These are phyloP conservation scores for Eupithecia inturbata DNA, from an alignment of 2,888 invertebrate genomes.

Conservation along the genomic window DNA sequence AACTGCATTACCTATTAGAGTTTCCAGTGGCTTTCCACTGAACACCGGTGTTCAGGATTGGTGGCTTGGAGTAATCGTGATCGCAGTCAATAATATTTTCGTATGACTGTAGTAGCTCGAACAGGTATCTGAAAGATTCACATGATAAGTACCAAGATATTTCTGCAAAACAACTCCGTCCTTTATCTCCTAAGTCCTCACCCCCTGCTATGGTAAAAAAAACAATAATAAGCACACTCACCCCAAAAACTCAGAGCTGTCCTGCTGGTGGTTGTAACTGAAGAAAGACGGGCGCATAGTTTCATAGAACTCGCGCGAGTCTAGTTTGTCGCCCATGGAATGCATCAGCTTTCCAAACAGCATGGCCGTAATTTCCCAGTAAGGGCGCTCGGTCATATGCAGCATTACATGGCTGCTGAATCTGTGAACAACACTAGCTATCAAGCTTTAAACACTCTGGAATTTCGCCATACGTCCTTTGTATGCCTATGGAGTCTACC, in stretches of 20 bases:
- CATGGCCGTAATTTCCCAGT: slow-evolving; percentile 87
- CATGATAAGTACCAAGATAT: no score
- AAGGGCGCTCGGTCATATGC: slow-evolving; percentile 78
- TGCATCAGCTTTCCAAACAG: slow-evolving; percentile 90
- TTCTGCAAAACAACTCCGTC: no score
- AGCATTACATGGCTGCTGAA: slow-evolving; percentile 88
- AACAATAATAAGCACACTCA: slow-evolving; percentile 60
- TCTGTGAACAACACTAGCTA: slow-evolving; percentile 57
- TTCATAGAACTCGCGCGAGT: slow-evolving; percentile 88
- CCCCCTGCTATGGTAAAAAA: no score
- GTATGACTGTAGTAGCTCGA: slow-evolving; percentile 90
- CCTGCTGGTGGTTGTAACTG: slow-evolving; percentile 91
- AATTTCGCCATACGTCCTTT: not conserved
- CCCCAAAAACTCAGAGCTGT: slow-evolving; percentile 94
- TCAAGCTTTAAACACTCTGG: not conserved
- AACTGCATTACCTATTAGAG: slow-evolving; percentile 23
- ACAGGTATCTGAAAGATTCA: slow-evolving; percentile 77
- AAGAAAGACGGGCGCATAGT: slow-evolving; percentile 91
- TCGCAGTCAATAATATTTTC: slow-evolving; percentile 66
- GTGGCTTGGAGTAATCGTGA: slow-evolving; percentile 67
- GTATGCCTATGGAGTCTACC: not conserved
- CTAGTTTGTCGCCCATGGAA: slow-evolving; percentile 86
- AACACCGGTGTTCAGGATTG: slow-evolving; percentile 54
- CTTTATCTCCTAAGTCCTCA: no score
- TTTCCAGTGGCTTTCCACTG: slow-evolving; percentile 24